Evolutionary conservation across 2,888 invertebrate genomes (phyloP).

Genomic region (Artemia sinica): DNA sequence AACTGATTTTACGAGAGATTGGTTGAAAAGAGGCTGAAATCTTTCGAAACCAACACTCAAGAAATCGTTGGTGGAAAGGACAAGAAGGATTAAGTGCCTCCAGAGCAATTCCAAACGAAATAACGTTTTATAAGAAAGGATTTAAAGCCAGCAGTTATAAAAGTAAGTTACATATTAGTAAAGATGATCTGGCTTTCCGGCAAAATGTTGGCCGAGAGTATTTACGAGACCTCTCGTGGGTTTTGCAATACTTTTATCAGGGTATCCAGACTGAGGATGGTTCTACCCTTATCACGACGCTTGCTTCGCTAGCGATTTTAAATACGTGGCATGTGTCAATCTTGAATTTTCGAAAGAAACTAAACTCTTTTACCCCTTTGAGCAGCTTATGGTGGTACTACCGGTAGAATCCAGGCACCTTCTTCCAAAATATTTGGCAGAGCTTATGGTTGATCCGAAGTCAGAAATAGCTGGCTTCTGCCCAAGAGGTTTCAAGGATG

Average conservation of each 20-base stretch:
- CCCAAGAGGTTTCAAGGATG: slow-evolving; percentile 83
- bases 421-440: slow-evolving; percentile 81
- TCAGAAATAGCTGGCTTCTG: slow-evolving; percentile 97
- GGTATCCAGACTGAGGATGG: slow-evolving; percentile 99
- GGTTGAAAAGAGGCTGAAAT: slow-evolving; percentile 92
- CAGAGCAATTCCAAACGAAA: slow-evolving; percentile 59
- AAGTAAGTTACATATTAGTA: slow-evolving; percentile 67
- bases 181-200: slow-evolving; percentile 62
- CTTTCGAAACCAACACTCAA: slow-evolving; percentile 66
- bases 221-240: slow-evolving; percentile 93
- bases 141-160: slow-evolving; percentile 97
- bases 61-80: slow-evolving; percentile 37
- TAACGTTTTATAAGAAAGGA: slow-evolving; percentile 83
- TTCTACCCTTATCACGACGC: slow-evolving; percentile 99
- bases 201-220: slow-evolving; percentile 82
- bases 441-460: slow-evolving; percentile 76
- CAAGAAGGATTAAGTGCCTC: slow-evolving; percentile 41
- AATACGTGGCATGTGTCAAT: slow-evolving; percentile 65
- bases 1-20: slow-evolving; percentile 80
- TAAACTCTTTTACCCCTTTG: slow-evolving; percentile 85
- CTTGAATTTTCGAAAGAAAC: slow-evolving; percentile 75
- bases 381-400: slow-evolving; percentile 98
- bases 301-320: slow-evolving; percentile 96
- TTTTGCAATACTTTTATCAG: slow-evolving; percentile 94
- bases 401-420: slow-evolving; percentile 90